phyloP scores from a whole-genome alignment of 2,888 invertebrate genomes.

The Cenopis cana region DNA sequence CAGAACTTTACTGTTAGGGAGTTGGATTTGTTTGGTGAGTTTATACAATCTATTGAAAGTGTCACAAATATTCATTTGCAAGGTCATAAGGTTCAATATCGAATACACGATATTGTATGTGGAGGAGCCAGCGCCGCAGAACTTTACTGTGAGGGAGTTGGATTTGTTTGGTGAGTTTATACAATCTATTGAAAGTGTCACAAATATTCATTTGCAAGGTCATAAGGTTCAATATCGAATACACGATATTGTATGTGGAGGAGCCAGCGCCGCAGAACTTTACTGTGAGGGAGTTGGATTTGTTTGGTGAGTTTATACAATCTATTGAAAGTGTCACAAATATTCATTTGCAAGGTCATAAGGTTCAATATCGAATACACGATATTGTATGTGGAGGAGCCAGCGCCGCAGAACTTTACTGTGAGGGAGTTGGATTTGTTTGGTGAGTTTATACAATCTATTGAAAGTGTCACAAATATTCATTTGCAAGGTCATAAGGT shows the following conservation, averaged over 20 bases:
- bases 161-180: slow-evolving; percentile 91
- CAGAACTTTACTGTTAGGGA: slow-evolving; percentile 97
- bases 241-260: slow-evolving; percentile 95
- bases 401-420: slow-evolving; percentile 96
- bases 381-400: slow-evolving; percentile 95
- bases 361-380: slow-evolving; percentile 98
- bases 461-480: too few relatives aligned
- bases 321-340: too few relatives aligned
- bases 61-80: slow-evolving; percentile 84
- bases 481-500: slow-evolving; percentile 94
- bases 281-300: slow-evolving; percentile 93
- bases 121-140: slow-evolving; percentile 95
- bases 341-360: slow-evolving; percentile 94
- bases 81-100: slow-evolving; percentile 97
- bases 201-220: slow-evolving; percentile 93
- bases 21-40: slow-evolving; percentile 94
- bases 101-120: slow-evolving; percentile 97
- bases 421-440: slow-evolving; percentile 95
- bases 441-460: slow-evolving; percentile 84
- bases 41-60: not conserved
- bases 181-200: too few relatives aligned
- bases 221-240: slow-evolving; percentile 98
- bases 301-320: slow-evolving; percentile 88
- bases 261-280: slow-evolving; percentile 97
- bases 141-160: slow-evolving; percentile 95